Conservation (phyloP, 2,888 invertebrate species). For the Leucophenga maculata region DNA sequence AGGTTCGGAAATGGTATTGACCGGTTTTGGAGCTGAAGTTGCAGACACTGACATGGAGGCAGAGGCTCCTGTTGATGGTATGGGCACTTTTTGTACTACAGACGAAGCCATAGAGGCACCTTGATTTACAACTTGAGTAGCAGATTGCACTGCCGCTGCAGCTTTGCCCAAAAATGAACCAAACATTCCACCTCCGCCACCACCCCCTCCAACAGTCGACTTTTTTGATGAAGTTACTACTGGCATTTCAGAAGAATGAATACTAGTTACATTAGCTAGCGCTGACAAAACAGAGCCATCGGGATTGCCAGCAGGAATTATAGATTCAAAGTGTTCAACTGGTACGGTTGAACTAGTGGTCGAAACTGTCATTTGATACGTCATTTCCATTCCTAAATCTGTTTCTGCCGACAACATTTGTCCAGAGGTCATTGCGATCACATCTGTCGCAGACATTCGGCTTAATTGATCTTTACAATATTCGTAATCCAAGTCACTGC, state of each 20-base stretch:
- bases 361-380: too few relatives aligned
- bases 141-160: constrained; percentile 69
- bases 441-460: constrained; percentile 25
- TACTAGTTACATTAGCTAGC: constrained; percentile 43
- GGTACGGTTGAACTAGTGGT: too few relatives aligned
- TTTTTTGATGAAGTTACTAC: constrained; percentile 22
- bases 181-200: constrained; percentile 57
- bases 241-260: constrained; percentile 3
- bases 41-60: constrained; percentile 24
- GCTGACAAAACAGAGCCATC: constrained; percentile 46
- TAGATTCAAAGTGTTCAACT: not conserved
- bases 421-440: constrained; percentile 12
- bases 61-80: constrained; percentile 26
- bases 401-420: not conserved
- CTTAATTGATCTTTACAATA: constrained; percentile 20
- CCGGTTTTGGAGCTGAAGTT: constrained; percentile 26
- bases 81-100: constrained; percentile 53
- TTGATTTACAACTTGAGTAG: constrained; percentile 66
- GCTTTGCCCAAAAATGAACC: constrained; percentile 69
- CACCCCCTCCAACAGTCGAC: constrained; percentile 10
- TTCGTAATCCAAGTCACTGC: constrained; percentile 26
- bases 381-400: too few relatives aligned
- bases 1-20: constrained; percentile 21
- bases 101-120: constrained; percentile 64
- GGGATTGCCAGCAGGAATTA: not conserved